A percentile compares a stretch with the other conserved stretches of the same genome.
Evolutionary conservation across 92 coral and sea anemone genomes (phyloP).

Genomic region (Actinostola sp.): DNA sequence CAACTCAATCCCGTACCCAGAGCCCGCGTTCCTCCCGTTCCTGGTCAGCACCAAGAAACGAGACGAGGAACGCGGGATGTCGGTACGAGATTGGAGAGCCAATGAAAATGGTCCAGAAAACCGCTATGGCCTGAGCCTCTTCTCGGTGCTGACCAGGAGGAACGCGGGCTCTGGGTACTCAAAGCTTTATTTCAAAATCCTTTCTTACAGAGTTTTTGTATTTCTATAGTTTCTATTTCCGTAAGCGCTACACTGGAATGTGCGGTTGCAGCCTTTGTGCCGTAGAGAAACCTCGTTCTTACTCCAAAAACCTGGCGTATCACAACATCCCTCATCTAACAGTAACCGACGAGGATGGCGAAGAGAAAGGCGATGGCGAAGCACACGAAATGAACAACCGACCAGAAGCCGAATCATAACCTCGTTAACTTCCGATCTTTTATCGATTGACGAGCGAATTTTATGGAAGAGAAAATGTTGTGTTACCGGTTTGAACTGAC

Average conservation of each 20-base stretch:
- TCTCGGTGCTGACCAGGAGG: no score
- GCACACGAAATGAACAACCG: constrained; percentile 27
- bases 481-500: no score
- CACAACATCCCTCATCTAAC: constrained; percentile 15
- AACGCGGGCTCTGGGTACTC: no score
- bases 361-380: neutral
- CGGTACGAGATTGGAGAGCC: no score
- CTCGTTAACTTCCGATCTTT: neutral
- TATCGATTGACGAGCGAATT: neutral
- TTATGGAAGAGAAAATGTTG: no score
- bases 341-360: neutral
- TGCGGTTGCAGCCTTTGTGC: constrained; percentile 81
- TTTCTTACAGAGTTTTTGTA: no score
- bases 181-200: neutral
- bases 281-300: constrained; percentile 71
- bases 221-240: constrained; percentile 70
- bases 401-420: constrained; percentile 6
- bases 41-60: no score
- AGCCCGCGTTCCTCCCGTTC: no score
- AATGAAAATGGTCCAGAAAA: no score
- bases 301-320: constrained; percentile 48
- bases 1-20: no score
- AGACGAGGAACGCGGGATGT: no score
- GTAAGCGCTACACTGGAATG: constrained; percentile 74
- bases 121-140: no score